Percentiles rank a stretch among this genome's conserved stretches.
These are phyloP conservation scores for Oreochromis spilurus DNA, from an alignment of 2,113 vertebrate species.

Conservation along the genomic window DNA sequence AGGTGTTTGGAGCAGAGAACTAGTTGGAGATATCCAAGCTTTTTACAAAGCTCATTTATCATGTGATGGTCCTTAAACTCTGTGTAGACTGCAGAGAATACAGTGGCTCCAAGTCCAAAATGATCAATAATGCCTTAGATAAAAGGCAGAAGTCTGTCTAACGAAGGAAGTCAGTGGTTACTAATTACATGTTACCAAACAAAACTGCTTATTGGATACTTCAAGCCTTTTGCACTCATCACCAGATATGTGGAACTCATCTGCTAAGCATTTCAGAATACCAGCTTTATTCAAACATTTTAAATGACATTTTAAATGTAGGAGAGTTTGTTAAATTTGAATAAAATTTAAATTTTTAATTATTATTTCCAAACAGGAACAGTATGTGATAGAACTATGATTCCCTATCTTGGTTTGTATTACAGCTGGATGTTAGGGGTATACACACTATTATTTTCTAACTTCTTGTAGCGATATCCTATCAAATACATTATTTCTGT, in stretches of 20 bases:
- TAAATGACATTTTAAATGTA: neutral
- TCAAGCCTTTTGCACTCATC: neutral
- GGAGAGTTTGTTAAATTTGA: neutral
- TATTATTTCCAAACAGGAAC: neutral
- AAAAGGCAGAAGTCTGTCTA: constrained; percentile 65
- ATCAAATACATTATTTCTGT: neutral
- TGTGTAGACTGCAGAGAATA: constrained; percentile 40
- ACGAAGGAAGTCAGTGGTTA: constrained; percentile 17
- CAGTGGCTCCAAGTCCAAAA: constrained; percentile 63
- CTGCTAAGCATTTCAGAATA: neutral
- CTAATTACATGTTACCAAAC: neutral
- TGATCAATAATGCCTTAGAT: constrained; percentile 67
- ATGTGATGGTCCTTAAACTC: constrained; percentile 56
- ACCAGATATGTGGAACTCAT: neutral
- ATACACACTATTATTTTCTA: neutral
- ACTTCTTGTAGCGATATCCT: neutral
- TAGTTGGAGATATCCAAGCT: constrained; percentile 52
- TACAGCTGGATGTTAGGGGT: neutral
- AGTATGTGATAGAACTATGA: neutral
- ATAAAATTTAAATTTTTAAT: neutral
- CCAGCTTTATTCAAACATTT: neutral
- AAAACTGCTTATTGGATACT: neutral
- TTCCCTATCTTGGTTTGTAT: neutral
- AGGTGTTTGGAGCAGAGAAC: constrained; percentile 50
- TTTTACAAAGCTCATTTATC: constrained; percentile 61